A percentile compares a stretch with the other conserved stretches of the same genome.
These are phyloP conservation scores for Trichogramma dendrolimi DNA, from an alignment of 2,888 invertebrate genomes.

Conservation along the genomic window DNA sequence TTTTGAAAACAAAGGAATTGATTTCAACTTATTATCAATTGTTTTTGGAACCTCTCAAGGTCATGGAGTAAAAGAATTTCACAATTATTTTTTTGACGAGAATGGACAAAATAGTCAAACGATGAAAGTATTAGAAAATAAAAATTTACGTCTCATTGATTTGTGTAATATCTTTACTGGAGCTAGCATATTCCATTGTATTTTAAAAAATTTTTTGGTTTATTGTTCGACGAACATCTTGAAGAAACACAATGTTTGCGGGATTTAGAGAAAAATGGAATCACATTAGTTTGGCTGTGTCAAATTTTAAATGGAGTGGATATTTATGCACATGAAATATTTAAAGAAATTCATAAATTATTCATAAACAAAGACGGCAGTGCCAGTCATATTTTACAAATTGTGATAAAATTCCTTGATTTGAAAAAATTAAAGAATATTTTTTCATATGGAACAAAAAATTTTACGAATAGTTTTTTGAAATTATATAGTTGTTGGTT, in stretches of 20 bases:
- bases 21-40: constrained; percentile 34
- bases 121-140: constrained; percentile 15
- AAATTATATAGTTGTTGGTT: constrained; percentile 16
- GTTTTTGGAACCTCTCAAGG: constrained; percentile 36
- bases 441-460: constrained; percentile 29
- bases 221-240: constrained; percentile 25
- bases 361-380: constrained; percentile 34
- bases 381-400: constrained; percentile 24
- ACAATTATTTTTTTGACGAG: constrained; percentile 38
- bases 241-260: constrained; percentile 17
- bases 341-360: constrained; percentile 33
- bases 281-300: neutral
- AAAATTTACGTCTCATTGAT: constrained; percentile 31
- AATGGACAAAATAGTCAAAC: constrained; percentile 29
- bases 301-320: neutral
- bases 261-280: neutral
- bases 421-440: constrained; percentile 30
- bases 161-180: constrained; percentile 40
- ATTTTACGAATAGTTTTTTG: constrained; percentile 37
- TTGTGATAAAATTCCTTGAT: constrained; percentile 9
- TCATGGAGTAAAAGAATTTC: constrained; percentile 38
- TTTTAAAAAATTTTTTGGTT: constrained; percentile 34
- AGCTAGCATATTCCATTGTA: constrained; percentile 39
- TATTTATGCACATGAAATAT: neutral
- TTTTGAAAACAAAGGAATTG: constrained; percentile 30